Percentiles rank a stretch among this genome's conserved stretches.
These are phyloP conservation scores for Scrobipalpa costella DNA, from an alignment of 2,888 invertebrate species.

Conservation along the genomic window DNA sequence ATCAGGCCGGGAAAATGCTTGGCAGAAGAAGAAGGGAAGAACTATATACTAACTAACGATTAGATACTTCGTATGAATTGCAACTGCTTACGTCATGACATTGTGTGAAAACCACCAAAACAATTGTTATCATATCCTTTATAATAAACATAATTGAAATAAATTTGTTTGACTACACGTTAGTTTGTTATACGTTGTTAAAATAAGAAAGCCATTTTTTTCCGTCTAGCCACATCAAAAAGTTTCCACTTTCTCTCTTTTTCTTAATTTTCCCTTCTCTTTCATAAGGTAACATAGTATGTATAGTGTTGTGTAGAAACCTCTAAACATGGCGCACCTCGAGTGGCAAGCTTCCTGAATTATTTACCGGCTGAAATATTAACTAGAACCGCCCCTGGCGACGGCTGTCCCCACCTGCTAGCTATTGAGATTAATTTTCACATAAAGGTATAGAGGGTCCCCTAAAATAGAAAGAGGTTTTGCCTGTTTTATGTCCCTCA, in stretches of 20 bases:
- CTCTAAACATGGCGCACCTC: constrained; percentile 9
- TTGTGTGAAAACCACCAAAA: too few relatives aligned
- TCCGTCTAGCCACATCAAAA: neutral
- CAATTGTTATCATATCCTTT: too few relatives aligned
- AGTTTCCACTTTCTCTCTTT: neutral
- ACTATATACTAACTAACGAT: too few relatives aligned
- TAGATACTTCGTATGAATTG: too few relatives aligned
- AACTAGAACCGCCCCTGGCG: constrained; percentile 24
- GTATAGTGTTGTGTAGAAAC: neutral
- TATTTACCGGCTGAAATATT: constrained; percentile 27
- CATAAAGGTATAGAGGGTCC: constrained; percentile 13
- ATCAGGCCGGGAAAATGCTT: too few relatives aligned
- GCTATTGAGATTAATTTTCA: constrained; percentile 24
- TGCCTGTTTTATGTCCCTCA: constrained; percentile 14
- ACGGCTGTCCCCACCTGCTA: constrained; percentile 20
- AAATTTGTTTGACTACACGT: too few relatives aligned
- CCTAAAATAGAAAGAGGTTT: constrained; percentile 10
- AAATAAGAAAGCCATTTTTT: too few relatives aligned
- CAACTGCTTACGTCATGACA: too few relatives aligned
- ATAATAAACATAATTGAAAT: too few relatives aligned
- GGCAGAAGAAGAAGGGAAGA: too few relatives aligned
- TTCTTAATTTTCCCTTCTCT: neutral
- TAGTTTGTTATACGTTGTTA: too few relatives aligned
- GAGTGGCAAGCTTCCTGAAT: constrained; percentile 23
- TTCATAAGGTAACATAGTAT: neutral